Evolutionary conservation across 2,113 vertebrate species (phyloP).

Genomic region (Sorex araneus): DNA sequence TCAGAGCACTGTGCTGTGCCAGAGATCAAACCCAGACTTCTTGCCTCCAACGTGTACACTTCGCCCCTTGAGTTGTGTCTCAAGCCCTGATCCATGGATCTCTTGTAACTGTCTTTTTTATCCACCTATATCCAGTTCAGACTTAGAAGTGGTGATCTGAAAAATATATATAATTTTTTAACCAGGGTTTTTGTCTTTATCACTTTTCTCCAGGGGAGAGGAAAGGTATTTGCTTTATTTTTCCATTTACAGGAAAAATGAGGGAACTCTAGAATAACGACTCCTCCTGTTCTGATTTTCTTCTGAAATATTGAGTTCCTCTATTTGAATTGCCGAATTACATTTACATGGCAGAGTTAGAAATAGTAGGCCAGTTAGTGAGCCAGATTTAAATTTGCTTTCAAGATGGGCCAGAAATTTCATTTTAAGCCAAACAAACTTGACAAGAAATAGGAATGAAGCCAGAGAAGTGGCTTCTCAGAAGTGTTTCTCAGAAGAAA

Average conservation of each 20-base stretch:
- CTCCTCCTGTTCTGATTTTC: constrained; percentile 49
- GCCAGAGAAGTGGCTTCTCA: constrained; percentile 50
- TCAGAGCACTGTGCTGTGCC: too few relatives aligned
- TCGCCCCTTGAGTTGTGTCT: background rate
- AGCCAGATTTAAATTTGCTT: constrained; percentile 57
- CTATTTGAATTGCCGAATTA: constrained; percentile 40
- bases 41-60: too few relatives aligned
- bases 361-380: constrained; percentile 39
- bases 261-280: background rate
- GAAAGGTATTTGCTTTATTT: constrained; percentile 12
- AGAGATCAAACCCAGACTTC: too few relatives aligned
- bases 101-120: background rate
- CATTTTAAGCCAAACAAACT: constrained; percentile 68
- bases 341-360: constrained; percentile 36
- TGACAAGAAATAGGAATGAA: constrained; percentile 64
- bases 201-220: background rate
- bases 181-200: background rate
- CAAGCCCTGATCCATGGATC: background rate
- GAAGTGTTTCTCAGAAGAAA: constrained; percentile 62
- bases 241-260: too few relatives aligned
- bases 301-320: background rate
- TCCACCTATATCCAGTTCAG: background rate
- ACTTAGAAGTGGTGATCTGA: background rate
- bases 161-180: background rate
- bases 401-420: constrained; percentile 59